Evolutionary conservation across 2,888 invertebrate species (phyloP).

Genomic region (Protodeltote pygarga): DNA sequence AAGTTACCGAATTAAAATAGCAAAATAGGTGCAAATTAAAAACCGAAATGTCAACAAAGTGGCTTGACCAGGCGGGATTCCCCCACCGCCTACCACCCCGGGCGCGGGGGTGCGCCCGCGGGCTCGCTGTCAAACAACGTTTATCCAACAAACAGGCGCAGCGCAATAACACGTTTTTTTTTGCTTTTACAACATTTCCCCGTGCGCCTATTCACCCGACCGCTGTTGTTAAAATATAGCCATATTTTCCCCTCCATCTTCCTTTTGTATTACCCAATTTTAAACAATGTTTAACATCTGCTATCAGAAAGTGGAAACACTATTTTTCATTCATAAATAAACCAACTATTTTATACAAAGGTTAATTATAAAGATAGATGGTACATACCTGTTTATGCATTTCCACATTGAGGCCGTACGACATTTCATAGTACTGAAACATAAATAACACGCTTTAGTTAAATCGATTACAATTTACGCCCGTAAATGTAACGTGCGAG

Average conservation of each 20-base stretch:
- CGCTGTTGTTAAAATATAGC: constrained; percentile 59
- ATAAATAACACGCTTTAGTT: constrained; percentile 76
- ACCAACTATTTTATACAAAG: constrained; percentile 6
- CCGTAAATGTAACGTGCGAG: constrained; percentile 64
- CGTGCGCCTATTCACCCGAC: constrained; percentile 63
- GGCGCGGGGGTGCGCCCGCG: constrained; percentile 44
- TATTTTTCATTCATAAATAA: constrained; percentile 23
- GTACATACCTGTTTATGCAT: constrained; percentile 97
- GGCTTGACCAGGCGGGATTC: constrained; percentile 59
- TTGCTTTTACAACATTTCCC: constrained; percentile 70
- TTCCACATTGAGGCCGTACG: constrained; percentile 98
- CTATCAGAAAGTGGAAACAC: constrained; percentile 65
- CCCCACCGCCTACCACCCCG: constrained; percentile 37
- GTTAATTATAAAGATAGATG: constrained; percentile 19
- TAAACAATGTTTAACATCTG: constrained; percentile 45
- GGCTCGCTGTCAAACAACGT: constrained; percentile 78
- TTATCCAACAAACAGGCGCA: constrained; percentile 76
- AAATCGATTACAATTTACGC: constrained; percentile 67
- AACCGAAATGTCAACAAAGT: constrained; percentile 72
- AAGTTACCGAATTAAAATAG: constrained; percentile 45
- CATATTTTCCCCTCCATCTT: constrained; percentile 59
- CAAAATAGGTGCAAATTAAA: constrained; percentile 66
- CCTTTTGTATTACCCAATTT: constrained; percentile 48
- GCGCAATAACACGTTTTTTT: constrained; percentile 79
- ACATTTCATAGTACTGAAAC: constrained; percentile 99